These are phyloP conservation scores for Odontothrips loti DNA, from an alignment of 2,888 invertebrate genomes.

Conservation along the genomic window DNA sequence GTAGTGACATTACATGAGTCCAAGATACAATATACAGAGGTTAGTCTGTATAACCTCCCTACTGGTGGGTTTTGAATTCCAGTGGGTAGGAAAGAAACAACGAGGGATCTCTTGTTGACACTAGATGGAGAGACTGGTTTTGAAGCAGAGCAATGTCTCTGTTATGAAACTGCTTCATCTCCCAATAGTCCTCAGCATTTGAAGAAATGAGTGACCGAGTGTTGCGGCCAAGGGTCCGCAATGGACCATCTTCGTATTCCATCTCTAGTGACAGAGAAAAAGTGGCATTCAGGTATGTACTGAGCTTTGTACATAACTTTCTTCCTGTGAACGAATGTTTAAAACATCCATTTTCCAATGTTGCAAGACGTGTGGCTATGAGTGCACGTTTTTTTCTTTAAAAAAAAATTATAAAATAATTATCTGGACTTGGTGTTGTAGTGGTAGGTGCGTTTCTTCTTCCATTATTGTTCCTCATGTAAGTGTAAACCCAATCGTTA, in stretches of 20 bases:
- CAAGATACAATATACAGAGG: neutral
- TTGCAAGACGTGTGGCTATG: too few relatives aligned
- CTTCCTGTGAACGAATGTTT: too few relatives aligned
- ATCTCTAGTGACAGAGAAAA: neutral
- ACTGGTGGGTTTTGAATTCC: too few relatives aligned
- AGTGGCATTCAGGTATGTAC: neutral
- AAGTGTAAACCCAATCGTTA: too few relatives aligned
- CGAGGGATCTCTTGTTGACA: neutral
- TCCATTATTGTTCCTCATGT: too few relatives aligned
- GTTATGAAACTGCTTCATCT: neutral
- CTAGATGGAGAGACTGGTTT: neutral
- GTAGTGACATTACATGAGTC: neutral
- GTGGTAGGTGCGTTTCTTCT: too few relatives aligned
- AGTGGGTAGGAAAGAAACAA: too few relatives aligned
- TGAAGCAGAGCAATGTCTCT: neutral
- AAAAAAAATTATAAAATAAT: too few relatives aligned
- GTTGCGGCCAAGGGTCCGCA: neutral
- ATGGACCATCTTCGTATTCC: neutral
- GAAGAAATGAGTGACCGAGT: slow-evolving; percentile 4
- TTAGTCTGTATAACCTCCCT: neutral
- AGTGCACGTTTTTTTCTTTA: too few relatives aligned
- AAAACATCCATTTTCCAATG: too few relatives aligned
- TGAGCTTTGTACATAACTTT: too few relatives aligned
- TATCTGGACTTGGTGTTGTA: too few relatives aligned
- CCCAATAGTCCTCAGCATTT: neutral